These are phyloP conservation scores for Columba janthina DNA, from an alignment of 2,113 vertebrate species.

Conservation along the genomic window DNA sequence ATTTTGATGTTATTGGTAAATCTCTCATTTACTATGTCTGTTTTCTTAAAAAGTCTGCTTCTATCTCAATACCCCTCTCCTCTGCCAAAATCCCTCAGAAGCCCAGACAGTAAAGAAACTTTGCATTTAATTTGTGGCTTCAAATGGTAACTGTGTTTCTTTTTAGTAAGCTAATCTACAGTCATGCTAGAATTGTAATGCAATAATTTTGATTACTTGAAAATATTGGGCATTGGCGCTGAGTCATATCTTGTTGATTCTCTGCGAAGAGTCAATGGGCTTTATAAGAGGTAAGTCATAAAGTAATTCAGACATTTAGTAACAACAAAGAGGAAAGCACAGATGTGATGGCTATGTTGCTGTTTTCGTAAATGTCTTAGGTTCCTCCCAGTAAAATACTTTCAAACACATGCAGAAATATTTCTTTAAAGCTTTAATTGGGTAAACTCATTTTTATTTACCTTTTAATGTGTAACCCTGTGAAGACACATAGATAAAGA, in stretches of 20 bases:
- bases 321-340: not conserved
- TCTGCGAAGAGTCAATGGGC: not conserved
- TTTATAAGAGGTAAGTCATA: not conserved
- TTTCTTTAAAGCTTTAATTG: slow-evolving; percentile 8
- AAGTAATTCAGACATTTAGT: not conserved
- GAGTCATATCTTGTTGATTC: not conserved
- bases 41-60: slow-evolving; percentile 1
- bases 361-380: not conserved
- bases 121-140: not conserved
- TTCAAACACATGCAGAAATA: not conserved
- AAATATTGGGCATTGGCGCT: not conserved
- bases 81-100: not conserved
- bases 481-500: not conserved
- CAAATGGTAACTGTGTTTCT: not conserved
- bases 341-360: not conserved
- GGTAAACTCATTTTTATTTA: slow-evolving; percentile 14
- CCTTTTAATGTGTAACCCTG: not conserved
- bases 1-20: not conserved
- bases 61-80: not conserved
- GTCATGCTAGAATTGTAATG: not conserved
- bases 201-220: not conserved
- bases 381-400: not conserved
- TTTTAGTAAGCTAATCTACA: not conserved
- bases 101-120: not conserved
- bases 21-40: not conserved